These are phyloP conservation scores for Eremophila alpestris DNA, from an alignment of 2,797 vertebrate genomes.

Conservation along the genomic window DNA sequence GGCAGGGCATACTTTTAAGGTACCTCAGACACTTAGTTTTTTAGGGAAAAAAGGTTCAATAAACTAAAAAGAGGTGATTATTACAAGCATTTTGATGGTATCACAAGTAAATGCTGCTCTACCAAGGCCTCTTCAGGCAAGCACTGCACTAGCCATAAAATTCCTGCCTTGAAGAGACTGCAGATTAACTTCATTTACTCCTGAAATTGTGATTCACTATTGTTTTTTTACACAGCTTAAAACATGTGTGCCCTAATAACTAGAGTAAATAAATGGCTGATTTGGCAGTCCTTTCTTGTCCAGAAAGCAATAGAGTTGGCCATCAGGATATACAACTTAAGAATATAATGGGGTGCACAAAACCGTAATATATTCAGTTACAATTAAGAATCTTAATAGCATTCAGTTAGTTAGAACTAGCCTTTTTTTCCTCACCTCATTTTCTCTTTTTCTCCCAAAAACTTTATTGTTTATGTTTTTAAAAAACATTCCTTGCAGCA, in stretches of 20 bases:
- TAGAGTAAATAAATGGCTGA: neutral
- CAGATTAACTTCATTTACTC: neutral
- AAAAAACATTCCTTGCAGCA: neutral
- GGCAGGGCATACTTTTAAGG: neutral
- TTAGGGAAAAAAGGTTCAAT: neutral
- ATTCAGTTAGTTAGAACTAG: neutral
- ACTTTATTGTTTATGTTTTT: neutral
- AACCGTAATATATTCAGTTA: neutral
- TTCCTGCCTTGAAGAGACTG: neutral
- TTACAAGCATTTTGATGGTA: neutral
- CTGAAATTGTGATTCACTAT: neutral
- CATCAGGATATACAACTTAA: neutral
- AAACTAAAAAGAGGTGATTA: neutral
- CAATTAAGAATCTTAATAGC: neutral
- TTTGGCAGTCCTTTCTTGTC: neutral
- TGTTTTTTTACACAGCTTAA: neutral
- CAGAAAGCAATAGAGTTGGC: neutral
- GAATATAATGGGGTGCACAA: neutral
- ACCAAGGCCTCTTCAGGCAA: neutral
- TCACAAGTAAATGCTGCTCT: neutral
- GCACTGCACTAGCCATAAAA: neutral
- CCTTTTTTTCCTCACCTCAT: neutral
- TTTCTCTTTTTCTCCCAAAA: neutral
- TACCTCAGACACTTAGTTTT: neutral
- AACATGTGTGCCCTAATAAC: neutral